Base-by-base conservation (phyloP, 2,797 vertebrate genomes). In the Danio albolineatus region DNA sequence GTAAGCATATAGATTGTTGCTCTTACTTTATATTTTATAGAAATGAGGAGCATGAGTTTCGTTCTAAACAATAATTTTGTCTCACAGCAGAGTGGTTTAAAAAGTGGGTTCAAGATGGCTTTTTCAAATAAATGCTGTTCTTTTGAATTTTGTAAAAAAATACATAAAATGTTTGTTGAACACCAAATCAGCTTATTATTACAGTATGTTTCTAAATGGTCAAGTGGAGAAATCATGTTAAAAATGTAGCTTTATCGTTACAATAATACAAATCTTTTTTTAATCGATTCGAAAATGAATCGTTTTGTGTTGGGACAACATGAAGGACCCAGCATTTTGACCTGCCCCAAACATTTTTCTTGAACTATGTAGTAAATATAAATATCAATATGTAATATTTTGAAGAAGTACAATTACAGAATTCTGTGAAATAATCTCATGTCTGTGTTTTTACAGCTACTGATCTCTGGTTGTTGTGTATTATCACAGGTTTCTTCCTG, bases 401-500 rank as follows among this genome's bases (percentile, higher is more conserved):
- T 39, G 5, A n/a, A 53, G 13, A 49, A 73, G 56, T 49, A 21
- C 41, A 41, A 56, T 14, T 43, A 46, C n/a, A 60, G 1, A 41
- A 10, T 49, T 60, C 17, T 69, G 12, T 38, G 12, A 13, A 28
- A 16, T 38, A 8, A 38, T 4, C 7, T 41, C 43, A 13, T 72
- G 44, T 19, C 59, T 65, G 43, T 53, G 17, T 17, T 6, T 12
- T 53, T 21, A 8, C 43, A 64, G 8, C 48, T 56, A 67, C 36
- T 61, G 6, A 43, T 6, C 77, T 41, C 9, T 56, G 14, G 38
- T 62, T 49, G 39, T 51, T 61, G n/a, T 84, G 17, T 81, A 67
- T 41, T 17, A 66, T 41, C n/a, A 2, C 62, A 97, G 96, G 96
- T 39, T 95, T 91, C 49, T 94, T 96, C 84, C 82, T 93, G 76